Evolutionary conservation across 2,888 invertebrate genomes (phyloP).

Genomic region (Diplolepis rosae): DNA sequence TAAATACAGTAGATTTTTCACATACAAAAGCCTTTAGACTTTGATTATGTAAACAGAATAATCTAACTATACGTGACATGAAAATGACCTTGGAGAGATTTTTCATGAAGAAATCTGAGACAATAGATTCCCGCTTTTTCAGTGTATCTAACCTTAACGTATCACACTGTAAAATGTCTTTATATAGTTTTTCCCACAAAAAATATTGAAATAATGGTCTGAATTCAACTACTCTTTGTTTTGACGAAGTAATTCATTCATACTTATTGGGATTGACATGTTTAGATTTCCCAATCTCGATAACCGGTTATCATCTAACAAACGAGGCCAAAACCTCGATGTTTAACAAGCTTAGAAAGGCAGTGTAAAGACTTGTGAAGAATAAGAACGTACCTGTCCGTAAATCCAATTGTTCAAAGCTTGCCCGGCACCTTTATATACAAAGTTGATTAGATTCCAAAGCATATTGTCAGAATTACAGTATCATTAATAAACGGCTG

Average conservation of each 20-base stretch:
- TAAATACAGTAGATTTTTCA: neutral
- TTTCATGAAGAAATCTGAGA: neutral
- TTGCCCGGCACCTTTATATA: conserved; percentile 9
- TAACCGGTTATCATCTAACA: neutral
- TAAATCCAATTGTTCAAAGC: conserved; percentile 44
- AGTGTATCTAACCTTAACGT: neutral
- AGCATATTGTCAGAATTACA: conserved; percentile 53
- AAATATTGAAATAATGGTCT: no score
- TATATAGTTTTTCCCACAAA: no score
- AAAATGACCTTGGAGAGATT: neutral
- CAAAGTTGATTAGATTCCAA: conserved; percentile 51
- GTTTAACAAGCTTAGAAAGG: neutral
- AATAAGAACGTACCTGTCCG: conserved; percentile 48
- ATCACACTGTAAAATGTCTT: no score
- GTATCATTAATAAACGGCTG: neutral
- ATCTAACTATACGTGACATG: neutral
- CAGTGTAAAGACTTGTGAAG: neutral
- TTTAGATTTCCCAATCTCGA: neutral
- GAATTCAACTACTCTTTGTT: neutral
- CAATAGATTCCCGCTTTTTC: conserved; percentile 15
- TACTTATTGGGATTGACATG: conserved; percentile 28
- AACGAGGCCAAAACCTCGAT: neutral
- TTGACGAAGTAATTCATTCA: neutral
- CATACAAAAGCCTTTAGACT: neutral
- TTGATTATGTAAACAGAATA: neutral